Evolutionary conservation across 2,888 invertebrate species (phyloP), one percentile per base, ranked within the genome.

Genomic region (Cepaea hortensis): DNA sequence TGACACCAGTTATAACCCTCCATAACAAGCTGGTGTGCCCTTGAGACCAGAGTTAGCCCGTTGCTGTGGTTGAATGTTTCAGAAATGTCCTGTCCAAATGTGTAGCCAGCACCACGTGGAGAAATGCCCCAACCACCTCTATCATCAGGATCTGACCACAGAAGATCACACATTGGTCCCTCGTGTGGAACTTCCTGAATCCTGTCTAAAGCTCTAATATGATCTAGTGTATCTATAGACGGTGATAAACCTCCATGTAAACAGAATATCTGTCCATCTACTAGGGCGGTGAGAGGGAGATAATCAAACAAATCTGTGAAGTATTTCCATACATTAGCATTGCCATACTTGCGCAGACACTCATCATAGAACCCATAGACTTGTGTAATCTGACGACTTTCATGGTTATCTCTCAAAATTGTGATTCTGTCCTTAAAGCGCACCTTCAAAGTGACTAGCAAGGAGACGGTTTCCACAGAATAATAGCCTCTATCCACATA

Each of bases 11-110:
- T 96, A 93, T 96, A 96, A 83, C 96, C 96, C 96, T 99, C 99
- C 99, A 99, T 99, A 93, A 99, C 99, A 93, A 99, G 96, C 95
- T 99, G 99, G 96, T 99, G 99, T 91, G 99, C 99, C 95, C 99
- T 96, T 90, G 99, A 98, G 91, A 99, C 99, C 92, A 99, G n/a
- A n/a, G n/a, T n/a, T 94, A 99, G 96, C 93, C 98, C 98, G 96
- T 99, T 99, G 95, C 98, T 98, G 96, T 99, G 99, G 96, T 99
- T 99, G 96, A 99, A 99, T 92, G 99, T 99, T 96, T 99, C 99
- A 90, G 99, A 99, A 95, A 99, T 99, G 95, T 99, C 99, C 96
- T 99, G 99, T 89, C 99, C 99, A 96, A 99, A 99, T 80, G 99
- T 99, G 96, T 99, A 99, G 92, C 99, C 99, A 92, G 99, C 99